Evolutionary conservation across 2,888 invertebrate genomes (phyloP).

Genomic region (Nebria salina): DNA sequence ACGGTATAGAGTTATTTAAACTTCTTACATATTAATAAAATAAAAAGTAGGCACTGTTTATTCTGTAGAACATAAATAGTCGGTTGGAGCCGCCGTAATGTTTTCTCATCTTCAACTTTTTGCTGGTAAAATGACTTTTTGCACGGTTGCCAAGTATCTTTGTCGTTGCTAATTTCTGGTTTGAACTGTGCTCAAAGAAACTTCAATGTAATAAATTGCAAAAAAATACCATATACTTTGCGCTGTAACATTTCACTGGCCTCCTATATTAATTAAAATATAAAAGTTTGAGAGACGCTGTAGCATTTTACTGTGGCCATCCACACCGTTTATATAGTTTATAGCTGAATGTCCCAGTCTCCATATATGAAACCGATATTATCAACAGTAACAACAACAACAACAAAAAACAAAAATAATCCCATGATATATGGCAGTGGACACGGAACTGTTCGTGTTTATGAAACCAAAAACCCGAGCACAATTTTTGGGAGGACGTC

Average conservation of each 20-base stretch:
- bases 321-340: neutral
- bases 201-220: neutral
- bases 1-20: neutral
- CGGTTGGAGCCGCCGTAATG: neutral
- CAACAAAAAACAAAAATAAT: neutral
- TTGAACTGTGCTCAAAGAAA: neutral
- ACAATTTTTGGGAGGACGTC: neutral
- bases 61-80: neutral
- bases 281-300: too few species aligned
- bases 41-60: neutral
- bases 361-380: constrained; percentile 1
- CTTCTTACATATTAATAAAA: neutral
- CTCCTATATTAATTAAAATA: too few species aligned
- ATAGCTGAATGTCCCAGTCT: neutral
- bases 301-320: neutral
- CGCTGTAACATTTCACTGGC: too few species aligned
- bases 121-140: neutral
- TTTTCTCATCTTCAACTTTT: neutral
- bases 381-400: neutral
- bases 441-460: constrained; percentile 1
- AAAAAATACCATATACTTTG: too few species aligned
- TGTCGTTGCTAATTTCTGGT: neutral
- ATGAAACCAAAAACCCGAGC: neutral
- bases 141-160: neutral
- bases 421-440: neutral